Evolutionary conservation across 2,888 invertebrate species (phyloP).

Genomic region (Drosophila maculinotata): DNA sequence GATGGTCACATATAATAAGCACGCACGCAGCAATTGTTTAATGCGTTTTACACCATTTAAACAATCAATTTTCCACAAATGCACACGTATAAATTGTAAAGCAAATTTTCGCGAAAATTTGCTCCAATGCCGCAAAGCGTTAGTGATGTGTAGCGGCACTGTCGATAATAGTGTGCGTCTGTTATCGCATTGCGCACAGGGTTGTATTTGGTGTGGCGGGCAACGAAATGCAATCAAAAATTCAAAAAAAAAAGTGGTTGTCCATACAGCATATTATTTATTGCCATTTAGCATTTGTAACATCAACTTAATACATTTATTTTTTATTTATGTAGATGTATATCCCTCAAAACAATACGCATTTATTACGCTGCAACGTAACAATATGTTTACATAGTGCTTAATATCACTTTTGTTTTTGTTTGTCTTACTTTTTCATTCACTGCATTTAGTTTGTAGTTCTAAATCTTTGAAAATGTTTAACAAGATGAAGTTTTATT

Average conservation of each 20-base stretch:
- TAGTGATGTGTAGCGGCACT: constrained; percentile 71
- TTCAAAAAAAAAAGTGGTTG: constrained; percentile 22
- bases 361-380: constrained; percentile 71
- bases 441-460: constrained; percentile 34
- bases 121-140: constrained; percentile 63
- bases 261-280: constrained; percentile 50
- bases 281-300: constrained; percentile 69
- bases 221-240: neutral
- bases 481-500: constrained; percentile 61
- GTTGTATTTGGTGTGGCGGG: constrained; percentile 26
- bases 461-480: constrained; percentile 63
- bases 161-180: constrained; percentile 59
- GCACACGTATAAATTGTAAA: constrained; percentile 48
- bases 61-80: constrained; percentile 41
- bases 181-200: constrained; percentile 41
- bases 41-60: constrained; percentile 58
- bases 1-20: constrained; percentile 38
- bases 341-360: constrained; percentile 75
- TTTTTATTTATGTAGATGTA: constrained; percentile 66
- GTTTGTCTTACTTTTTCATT: constrained; percentile 43
- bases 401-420: constrained; percentile 70
- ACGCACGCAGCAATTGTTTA: constrained; percentile 40
- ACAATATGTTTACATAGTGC: constrained; percentile 76
- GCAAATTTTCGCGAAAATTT: constrained; percentile 63
- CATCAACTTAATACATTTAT: constrained; percentile 77